These are phyloP conservation scores for Andrena bucephala DNA, from an alignment of 2,888 invertebrate species.

Conservation along the genomic window DNA sequence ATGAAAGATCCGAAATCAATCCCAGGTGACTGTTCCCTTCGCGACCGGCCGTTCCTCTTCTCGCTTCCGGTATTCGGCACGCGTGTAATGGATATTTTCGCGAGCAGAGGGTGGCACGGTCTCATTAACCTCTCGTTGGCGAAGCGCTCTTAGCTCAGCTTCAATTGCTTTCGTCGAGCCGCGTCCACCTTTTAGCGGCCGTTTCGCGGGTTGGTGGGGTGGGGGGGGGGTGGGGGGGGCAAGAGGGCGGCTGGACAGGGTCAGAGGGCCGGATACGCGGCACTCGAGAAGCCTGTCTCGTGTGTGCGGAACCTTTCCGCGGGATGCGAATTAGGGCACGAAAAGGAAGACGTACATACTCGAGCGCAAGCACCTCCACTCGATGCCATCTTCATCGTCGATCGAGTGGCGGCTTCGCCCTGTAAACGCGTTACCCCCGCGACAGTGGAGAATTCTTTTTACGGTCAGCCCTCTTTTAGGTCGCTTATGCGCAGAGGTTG, in stretches of 20 bases:
- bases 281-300: constrained; percentile 63
- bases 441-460: constrained; percentile 14
- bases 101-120: constrained; percentile 57
- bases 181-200: constrained; percentile 72
- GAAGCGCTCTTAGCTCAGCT: constrained; percentile 77
- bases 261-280: constrained; percentile 54
- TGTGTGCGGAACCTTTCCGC: constrained; percentile 75
- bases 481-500: constrained; percentile 12
- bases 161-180: constrained; percentile 77
- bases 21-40: neutral
- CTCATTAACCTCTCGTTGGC: constrained; percentile 78
- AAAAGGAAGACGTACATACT: constrained; percentile 29
- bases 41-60: neutral
- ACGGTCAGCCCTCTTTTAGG: constrained; percentile 39
- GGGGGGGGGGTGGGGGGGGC: too few relatives aligned
- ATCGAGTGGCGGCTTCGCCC: neutral
- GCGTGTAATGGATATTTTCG: constrained; percentile 37
- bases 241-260: constrained; percentile 23
- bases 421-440: neutral
- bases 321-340: constrained; percentile 74
- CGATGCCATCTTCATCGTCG: constrained; percentile 1
- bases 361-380: too few relatives aligned
- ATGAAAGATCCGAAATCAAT: too few relatives aligned
- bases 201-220: too few relatives aligned
- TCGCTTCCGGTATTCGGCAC: constrained; percentile 22